These are phyloP conservation scores for Blastobasis adustella DNA, from an alignment of 2,888 invertebrate species.

Conservation along the genomic window DNA sequence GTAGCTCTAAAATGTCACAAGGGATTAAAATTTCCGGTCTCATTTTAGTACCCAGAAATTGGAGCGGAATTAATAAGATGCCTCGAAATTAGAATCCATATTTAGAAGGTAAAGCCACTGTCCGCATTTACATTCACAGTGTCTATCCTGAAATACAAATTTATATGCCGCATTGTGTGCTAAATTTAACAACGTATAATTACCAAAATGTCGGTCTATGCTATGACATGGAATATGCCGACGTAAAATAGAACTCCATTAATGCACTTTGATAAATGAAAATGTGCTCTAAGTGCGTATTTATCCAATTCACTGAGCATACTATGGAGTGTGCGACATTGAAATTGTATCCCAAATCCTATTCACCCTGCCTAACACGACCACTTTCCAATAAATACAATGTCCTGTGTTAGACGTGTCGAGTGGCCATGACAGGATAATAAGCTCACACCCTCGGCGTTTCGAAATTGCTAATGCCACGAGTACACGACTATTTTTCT, in stretches of 20 bases:
- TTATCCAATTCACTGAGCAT: constrained; percentile 22
- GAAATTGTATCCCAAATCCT: constrained; percentile 27
- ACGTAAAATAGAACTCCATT: too few species aligned
- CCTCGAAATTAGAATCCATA: constrained; percentile 1
- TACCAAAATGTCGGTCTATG: too few species aligned
- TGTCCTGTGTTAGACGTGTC: constrained; percentile 37
- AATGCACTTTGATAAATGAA: too few species aligned
- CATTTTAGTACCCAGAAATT: constrained; percentile 4
- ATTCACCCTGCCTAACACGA: constrained; percentile 12
- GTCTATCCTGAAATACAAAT: too few species aligned
- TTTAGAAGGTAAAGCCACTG: not conserved
- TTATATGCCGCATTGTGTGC: too few species aligned
- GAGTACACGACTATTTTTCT: constrained; percentile 33
- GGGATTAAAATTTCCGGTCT: constrained; percentile 9
- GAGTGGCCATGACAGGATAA: constrained; percentile 67
- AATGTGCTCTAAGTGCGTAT: constrained; percentile 15
- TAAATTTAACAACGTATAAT: too few species aligned
- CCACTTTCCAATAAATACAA: constrained; percentile 22
- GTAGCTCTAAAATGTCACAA: constrained; percentile 16
- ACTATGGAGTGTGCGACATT: constrained; percentile 25
- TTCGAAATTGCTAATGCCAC: constrained; percentile 48
- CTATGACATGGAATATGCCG: too few species aligned
- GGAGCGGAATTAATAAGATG: constrained; percentile 6
- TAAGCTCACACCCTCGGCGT: constrained; percentile 57
- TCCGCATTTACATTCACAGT: too few species aligned